Base-by-base conservation (phyloP, 1,140 invertebrate species). In the Hypsibius dujardini region DNA sequence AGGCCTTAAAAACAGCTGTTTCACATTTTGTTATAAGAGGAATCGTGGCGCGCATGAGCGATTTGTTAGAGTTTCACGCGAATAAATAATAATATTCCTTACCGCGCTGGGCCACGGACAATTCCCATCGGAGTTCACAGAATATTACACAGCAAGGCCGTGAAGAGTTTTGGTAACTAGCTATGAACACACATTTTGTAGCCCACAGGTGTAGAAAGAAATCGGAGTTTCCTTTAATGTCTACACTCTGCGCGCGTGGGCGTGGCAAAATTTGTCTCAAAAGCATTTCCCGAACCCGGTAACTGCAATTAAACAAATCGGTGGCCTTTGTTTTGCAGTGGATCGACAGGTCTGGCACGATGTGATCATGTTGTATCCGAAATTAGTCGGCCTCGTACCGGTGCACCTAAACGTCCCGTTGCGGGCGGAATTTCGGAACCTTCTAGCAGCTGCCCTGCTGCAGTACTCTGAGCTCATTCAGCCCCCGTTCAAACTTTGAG, bases 271-370 rank as follows among this genome's bases (percentile, higher is more conserved):
- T 56, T 56, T 56, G n/a, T n/a, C 50, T 12, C n/a, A 12, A 7
- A 56, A 28, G 28, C 28, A 28, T 28, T 28, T 28, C 28, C 28
- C 28, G 28, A 28, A 28, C 28, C 28, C 28, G 28, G 28, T 28
- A 28, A 28, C 28, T 28, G 28, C 28, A 28, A 28, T 28, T 28
- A 28, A 28, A 28, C 28, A 28, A 28, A 28, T 28, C 28, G 28
- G 28, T 28, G 28, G 28, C 28, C 28, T 28, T 28, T 67, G 12
- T 45, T 67, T 67, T 67, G 7, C 42, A 67, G 62, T 67, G 12
- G 62, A 67, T 67, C 62, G 62, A 42, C 62, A 67, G 45, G 42
- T 67, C 3, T 67, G 62, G 62, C 62, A 67, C 42, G 62, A 67
- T 42, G 62, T 45, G 12, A 67, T 67, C 7, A 42, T 3, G 7